Conservation (phyloP, 2,888 invertebrate genomes). For the Hydroisotoma schaefferi region DNA sequence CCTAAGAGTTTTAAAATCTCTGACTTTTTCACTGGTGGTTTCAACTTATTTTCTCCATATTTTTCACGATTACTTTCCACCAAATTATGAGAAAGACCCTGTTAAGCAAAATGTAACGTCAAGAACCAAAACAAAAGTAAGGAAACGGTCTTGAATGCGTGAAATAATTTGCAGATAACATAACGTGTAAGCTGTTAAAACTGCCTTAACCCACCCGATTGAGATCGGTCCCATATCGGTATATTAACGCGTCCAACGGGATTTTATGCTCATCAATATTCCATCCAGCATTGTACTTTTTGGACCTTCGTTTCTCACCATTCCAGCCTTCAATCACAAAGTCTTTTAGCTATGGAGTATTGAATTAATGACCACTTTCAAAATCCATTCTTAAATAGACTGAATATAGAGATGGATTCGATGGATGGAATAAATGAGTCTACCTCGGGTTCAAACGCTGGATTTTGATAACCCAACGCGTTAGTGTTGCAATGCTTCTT, state of each 20-base stretch:
- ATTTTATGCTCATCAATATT: conserved; percentile 20
- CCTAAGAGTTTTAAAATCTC: conserved; percentile 7
- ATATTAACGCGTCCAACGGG: conserved; percentile 1
- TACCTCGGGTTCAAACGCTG: conserved; percentile 12
- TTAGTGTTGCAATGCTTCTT: not conserved
- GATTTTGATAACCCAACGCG: not conserved
- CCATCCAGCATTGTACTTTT: conserved; percentile 9
- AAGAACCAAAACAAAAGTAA: not conserved
- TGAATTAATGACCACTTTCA: not conserved
- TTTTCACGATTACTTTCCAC: conserved; percentile 3
- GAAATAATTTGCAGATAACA: too few relatives aligned
- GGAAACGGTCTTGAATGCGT: not conserved
- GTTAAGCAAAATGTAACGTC: not conserved
- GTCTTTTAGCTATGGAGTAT: conserved; percentile 2
- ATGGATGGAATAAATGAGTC: too few relatives aligned
- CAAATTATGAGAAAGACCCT: conserved; percentile 14
- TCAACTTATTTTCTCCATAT: conserved; percentile 14
- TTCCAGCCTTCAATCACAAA: conserved; percentile 10
- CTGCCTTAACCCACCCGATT: too few relatives aligned
- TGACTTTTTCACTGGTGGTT: conserved; percentile 1
- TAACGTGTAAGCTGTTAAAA: too few relatives aligned
- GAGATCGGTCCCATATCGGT: conserved; percentile 14
- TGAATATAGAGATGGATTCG: not conserved
- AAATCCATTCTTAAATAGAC: not conserved
- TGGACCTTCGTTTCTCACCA: conserved; percentile 6